These are phyloP conservation scores for Jaculus jaculus DNA, from an alignment of 2,113 vertebrate genomes.

Conservation along the genomic window DNA sequence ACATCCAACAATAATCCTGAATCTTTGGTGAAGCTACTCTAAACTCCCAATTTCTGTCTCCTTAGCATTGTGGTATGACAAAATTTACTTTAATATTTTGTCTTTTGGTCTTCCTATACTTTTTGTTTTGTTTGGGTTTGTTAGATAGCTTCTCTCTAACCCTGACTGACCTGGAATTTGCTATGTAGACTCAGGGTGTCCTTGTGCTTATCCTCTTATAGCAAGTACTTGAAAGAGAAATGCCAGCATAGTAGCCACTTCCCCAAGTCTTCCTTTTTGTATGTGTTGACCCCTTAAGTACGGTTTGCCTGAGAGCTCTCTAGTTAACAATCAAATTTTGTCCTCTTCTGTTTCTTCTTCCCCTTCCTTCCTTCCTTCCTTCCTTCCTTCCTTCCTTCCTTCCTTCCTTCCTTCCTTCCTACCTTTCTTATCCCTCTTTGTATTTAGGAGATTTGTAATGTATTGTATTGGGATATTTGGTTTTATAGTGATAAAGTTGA, in stretches of 20 bases:
- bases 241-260: background rate
- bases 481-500: background rate
- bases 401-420: no score
- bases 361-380: background rate
- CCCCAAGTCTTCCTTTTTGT: background rate
- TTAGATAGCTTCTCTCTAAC: no score
- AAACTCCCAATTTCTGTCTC: background rate
- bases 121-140: background rate
- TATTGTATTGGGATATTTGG: background rate
- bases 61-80: background rate
- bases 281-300: background rate
- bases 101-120: background rate
- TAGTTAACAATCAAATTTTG: background rate
- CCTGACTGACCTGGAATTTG: no score
- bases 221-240: background rate
- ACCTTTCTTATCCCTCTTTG: no score
- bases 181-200: background rate
- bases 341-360: no score
- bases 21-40: background rate
- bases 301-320: background rate
- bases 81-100: background rate
- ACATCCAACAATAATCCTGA: slow-evolving; percentile 12
- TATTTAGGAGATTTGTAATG: background rate
- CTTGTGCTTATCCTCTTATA: no score
- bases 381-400: no score